A percentile compares a stretch with the other conserved stretches of the same genome.
Conservation (phyloP, 2,113 vertebrate species). For the Psittacara wagleri region DNA sequence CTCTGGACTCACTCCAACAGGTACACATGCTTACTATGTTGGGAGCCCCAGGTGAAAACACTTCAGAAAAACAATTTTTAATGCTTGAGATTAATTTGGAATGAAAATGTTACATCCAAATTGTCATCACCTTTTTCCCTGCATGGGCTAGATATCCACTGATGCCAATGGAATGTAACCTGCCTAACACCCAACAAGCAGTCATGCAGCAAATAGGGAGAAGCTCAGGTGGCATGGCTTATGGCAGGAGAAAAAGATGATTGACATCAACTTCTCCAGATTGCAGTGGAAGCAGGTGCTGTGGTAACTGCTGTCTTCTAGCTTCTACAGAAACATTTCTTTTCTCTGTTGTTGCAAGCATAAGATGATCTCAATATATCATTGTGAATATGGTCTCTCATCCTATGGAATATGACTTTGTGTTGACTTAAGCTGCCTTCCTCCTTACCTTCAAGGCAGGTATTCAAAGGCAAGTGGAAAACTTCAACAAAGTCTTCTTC, state of each 20-base stretch:
- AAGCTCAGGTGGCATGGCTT: background rate
- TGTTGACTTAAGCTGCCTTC: background rate
- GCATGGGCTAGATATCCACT: background rate
- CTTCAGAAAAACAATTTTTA: background rate
- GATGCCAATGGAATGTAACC: background rate
- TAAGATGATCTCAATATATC: background rate
- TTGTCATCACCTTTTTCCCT: background rate
- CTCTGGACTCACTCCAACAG: background rate
- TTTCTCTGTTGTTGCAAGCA: accelerated
- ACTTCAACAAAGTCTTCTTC: background rate
- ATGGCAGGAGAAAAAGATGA: background rate
- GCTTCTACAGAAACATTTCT: background rate
- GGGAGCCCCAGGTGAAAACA: background rate
- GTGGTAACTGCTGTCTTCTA: background rate
- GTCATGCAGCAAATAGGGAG: background rate
- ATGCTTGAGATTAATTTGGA: background rate
- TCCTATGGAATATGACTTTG: background rate
- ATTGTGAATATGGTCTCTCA: background rate
- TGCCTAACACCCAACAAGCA: accelerated
- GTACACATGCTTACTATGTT: background rate
- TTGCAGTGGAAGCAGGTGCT: background rate
- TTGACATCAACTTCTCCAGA: background rate
- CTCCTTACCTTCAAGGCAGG: background rate
- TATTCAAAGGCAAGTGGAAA: background rate
- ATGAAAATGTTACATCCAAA: background rate